Evolutionary conservation across 2,113 vertebrate genomes (phyloP).

Genomic region (Tragelaphus buxtoni): DNA sequence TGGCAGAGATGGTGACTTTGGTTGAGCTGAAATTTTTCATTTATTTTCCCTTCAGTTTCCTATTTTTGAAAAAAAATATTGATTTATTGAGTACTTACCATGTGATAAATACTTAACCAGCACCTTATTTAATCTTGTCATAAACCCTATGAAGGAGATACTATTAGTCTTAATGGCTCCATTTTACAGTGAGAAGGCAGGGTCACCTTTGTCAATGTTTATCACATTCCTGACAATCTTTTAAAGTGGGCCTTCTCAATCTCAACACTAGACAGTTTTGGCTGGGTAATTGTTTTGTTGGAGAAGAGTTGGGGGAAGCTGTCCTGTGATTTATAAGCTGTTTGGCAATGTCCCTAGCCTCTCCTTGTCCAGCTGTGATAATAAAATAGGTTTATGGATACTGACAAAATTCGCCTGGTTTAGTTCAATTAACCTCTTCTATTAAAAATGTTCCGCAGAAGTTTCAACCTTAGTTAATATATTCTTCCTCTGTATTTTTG

Average conservation of each 20-base stretch:
- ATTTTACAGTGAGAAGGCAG: not conserved
- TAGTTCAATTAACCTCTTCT: not conserved
- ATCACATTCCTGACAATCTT: not conserved
- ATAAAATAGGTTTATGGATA: not conserved
- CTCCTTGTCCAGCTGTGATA: not conserved
- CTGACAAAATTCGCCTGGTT: not conserved
- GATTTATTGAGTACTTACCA: not conserved
- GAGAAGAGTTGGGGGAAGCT: not conserved
- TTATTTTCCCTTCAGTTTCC: not conserved
- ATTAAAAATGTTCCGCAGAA: not conserved
- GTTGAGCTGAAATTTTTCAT: not conserved
- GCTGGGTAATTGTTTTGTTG: not conserved
- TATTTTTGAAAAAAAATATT: constrained; percentile 4
- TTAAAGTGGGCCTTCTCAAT: not conserved
- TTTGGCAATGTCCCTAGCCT: not conserved
- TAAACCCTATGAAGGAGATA: not conserved
- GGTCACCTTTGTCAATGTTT: not conserved
- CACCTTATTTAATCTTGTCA: not conserved
- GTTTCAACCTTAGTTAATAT: not conserved
- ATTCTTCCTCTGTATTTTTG: not conserved
- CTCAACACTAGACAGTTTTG: not conserved
- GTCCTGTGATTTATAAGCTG: not conserved
- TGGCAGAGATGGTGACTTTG: not conserved
- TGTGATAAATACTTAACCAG: not conserved
- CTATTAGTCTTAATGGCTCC: not conserved